These are phyloP conservation scores for Adelosebastes latens DNA, from an alignment of 2,797 vertebrate genomes.

Conservation along the genomic window DNA sequence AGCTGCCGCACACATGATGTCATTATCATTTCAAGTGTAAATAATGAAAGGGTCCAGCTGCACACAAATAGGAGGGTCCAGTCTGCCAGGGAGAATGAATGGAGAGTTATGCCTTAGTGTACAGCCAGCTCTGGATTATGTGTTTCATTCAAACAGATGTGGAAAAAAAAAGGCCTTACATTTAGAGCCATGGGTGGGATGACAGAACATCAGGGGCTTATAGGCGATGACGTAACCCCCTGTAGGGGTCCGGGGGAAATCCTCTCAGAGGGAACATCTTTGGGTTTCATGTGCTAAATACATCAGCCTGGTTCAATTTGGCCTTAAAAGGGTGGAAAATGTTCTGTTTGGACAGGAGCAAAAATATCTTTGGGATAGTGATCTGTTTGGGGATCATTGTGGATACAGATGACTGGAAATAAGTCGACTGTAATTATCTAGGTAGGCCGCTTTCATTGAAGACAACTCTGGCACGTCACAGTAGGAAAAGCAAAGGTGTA, in stretches of 20 bases:
- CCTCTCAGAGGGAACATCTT: background rate
- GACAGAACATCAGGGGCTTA: constrained; percentile 21
- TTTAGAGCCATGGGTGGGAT: constrained; percentile 22
- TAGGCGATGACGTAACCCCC: constrained; percentile 11
- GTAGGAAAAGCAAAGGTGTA: background rate
- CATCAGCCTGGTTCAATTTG: constrained; percentile 4
- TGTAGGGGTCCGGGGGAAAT: constrained; percentile 1
- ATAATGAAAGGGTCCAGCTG: constrained; percentile 82
- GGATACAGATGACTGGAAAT: background rate
- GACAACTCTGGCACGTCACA: background rate
- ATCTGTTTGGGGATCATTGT: background rate
- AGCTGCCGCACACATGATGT: constrained; percentile 78
- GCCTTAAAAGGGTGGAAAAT: background rate
- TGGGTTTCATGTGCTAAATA: constrained; percentile 5
- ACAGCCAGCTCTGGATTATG: constrained; percentile 36
- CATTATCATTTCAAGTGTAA: constrained; percentile 83
- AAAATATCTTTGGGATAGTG: background rate
- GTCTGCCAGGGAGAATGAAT: constrained; percentile 55
- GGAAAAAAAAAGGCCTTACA: constrained; percentile 2
- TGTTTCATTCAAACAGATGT: constrained; percentile 19
- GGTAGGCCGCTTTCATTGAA: background rate
- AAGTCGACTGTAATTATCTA: background rate
- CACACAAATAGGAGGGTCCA: constrained; percentile 61
- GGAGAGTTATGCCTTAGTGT: constrained; percentile 22
- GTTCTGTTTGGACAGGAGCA: background rate